Percentiles rank a stretch among this genome's conserved stretches.
Evolutionary conservation across 2,888 invertebrate species (phyloP).

Genomic region (Drosophila birchii): DNA sequence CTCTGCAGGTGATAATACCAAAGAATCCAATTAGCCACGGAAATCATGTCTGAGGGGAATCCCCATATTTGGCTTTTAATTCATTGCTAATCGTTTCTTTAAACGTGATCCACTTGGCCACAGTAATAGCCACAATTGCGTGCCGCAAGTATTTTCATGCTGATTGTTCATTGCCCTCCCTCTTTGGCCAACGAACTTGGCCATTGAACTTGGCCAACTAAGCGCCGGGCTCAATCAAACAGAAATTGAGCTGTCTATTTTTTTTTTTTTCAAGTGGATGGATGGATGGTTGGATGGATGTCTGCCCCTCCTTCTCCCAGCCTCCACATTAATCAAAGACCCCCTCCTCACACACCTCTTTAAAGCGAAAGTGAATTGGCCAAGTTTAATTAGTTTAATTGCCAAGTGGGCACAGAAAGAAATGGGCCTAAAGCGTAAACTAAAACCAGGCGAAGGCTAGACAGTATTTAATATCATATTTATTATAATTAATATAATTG

Average conservation of each 20-base stretch:
- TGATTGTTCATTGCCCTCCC: conserved; percentile 32
- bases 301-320: neutral
- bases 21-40: too few species aligned
- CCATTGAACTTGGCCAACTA: conserved; percentile 49
- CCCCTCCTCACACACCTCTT: neutral
- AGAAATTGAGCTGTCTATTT: conserved; percentile 26
- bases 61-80: neutral
- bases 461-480: conserved; percentile 7
- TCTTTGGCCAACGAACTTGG: conserved; percentile 24
- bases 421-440: conserved; percentile 13
- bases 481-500: too few species aligned
- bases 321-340: conserved; percentile 2
- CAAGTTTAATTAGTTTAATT: conserved; percentile 76
- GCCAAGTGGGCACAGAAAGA: conserved; percentile 30
- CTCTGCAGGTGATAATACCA: neutral
- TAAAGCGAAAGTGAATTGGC: conserved; percentile 74
- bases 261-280: conserved; percentile 1
- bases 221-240: conserved; percentile 24
- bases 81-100: neutral
- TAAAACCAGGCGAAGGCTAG: neutral
- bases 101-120: neutral
- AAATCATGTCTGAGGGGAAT: neutral
- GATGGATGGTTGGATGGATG: neutral
- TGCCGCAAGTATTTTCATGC: conserved; percentile 63
- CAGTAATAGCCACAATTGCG: conserved; percentile 54